Evolutionary conservation across 2,113 vertebrate genomes (phyloP).

Genomic region (Dicrurus megarhynchus): DNA sequence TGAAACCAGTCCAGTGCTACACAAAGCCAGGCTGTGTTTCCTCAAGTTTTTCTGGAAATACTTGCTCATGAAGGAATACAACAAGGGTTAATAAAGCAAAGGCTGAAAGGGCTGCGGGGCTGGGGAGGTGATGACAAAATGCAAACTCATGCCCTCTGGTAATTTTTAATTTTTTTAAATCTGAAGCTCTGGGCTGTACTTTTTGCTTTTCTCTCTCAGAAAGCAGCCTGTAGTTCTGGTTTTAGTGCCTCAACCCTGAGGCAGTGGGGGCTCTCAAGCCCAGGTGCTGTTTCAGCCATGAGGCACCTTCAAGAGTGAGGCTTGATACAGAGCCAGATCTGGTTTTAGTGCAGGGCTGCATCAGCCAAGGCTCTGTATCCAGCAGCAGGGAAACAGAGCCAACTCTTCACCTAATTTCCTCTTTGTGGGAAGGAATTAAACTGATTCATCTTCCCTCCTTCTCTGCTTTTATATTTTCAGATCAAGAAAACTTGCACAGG

Average conservation of each 20-base stretch:
- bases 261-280: not conserved
- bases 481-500: not conserved
- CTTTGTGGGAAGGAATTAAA: not conserved
- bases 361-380: not conserved
- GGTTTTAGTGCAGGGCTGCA: not conserved
- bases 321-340: not conserved
- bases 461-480: conserved; percentile 27
- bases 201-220: not conserved
- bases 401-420: not conserved
- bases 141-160: not conserved
- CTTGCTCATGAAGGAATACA: not conserved
- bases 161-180: not conserved
- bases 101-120: not conserved
- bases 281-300: not conserved
- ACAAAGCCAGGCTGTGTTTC: not conserved
- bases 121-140: not conserved
- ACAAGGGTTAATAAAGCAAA: not conserved
- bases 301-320: not conserved
- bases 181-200: not conserved
- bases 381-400: not conserved
- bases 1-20: not conserved
- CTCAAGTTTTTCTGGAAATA: not conserved
- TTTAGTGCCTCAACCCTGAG: not conserved
- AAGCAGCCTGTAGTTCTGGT: not conserved
- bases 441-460: not conserved